phyloP scores from a whole-genome alignment of 2,113 vertebrate species.

The Macrotis lagotis region DNA sequence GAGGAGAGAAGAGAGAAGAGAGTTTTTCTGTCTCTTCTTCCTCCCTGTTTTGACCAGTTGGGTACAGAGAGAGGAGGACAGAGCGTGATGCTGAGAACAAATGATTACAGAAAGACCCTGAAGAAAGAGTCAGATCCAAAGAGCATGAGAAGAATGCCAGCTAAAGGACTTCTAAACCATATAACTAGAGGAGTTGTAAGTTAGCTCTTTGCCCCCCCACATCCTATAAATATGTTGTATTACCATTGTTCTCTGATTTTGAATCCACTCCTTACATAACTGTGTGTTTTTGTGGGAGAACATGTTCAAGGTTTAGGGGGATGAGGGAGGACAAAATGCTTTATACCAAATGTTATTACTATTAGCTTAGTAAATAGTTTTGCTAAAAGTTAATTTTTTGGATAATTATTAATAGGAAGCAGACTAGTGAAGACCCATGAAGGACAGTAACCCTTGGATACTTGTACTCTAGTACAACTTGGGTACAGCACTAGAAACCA shows the following conservation, averaged over 20 bases:
- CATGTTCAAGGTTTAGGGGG: background rate
- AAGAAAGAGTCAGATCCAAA: background rate
- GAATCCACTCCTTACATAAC: background rate
- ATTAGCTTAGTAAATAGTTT: background rate
- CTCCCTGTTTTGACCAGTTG: background rate
- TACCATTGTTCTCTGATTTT: background rate
- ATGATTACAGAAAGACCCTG: no score
- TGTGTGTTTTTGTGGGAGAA: background rate
- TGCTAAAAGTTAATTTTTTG: background rate
- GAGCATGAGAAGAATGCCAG: background rate
- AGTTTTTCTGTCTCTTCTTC: background rate
- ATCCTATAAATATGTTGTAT: background rate
- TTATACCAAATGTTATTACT: background rate
- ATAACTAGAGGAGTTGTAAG: no score
- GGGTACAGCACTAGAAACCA: no score
- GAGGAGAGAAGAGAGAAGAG: background rate
- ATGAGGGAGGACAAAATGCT: background rate
- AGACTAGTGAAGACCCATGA: background rate
- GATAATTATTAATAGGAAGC: background rate
- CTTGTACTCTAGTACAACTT: no score
- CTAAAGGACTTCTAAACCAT: background rate
- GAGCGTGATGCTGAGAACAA: background rate
- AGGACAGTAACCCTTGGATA: no score
- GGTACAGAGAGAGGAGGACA: background rate
- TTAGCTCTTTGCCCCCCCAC: background rate